Evolutionary conservation across 2,113 vertebrate species (phyloP).

Genomic region (Dissostichus mawsoni): DNA sequence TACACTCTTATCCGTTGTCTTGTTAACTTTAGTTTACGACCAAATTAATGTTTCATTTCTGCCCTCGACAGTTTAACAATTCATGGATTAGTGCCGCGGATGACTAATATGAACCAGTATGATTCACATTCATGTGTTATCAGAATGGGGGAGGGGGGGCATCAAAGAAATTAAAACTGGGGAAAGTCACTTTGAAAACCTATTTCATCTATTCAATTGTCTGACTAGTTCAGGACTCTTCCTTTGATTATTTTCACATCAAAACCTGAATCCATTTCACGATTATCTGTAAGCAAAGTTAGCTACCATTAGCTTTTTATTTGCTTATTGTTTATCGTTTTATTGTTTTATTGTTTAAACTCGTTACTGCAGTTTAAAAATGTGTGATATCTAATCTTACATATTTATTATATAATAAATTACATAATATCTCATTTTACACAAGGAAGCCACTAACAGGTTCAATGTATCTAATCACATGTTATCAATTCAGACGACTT

Average conservation of each 20-base stretch:
- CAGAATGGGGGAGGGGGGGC: background rate
- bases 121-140: slow-evolving; percentile 11
- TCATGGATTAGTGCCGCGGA: background rate
- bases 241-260: background rate
- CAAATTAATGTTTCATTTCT: background rate
- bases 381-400: no score
- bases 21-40: background rate
- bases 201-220: background rate
- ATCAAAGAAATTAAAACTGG: background rate
- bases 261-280: background rate
- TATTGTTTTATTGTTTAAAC: no score
- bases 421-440: background rate
- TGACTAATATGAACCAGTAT: slow-evolving; percentile 11
- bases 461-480: background rate
- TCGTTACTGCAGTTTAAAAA: no score
- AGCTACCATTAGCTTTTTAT: background rate
- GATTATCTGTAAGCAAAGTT: background rate
- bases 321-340: background rate
- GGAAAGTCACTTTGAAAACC: background rate
- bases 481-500: background rate
- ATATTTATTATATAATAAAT: no score
- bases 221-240: background rate
- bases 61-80: slow-evolving; percentile 23
- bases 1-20: background rate
- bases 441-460: background rate